Base-by-base conservation (phyloP, 2,113 vertebrate genomes). In the Rhipidura dahli region DNA sequence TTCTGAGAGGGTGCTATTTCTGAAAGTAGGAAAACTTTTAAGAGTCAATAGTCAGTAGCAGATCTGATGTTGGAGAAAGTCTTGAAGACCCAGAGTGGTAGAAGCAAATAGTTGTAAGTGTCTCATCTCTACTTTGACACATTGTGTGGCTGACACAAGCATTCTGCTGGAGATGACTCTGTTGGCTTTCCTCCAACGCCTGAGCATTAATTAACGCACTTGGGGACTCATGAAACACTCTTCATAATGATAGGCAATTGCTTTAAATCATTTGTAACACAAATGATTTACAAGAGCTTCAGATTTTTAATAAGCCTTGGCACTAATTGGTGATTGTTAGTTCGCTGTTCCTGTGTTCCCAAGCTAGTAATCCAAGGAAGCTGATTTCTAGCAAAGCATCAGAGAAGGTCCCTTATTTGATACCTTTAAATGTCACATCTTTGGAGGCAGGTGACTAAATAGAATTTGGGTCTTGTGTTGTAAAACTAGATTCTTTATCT, bases 191-290 rank as follows among this genome's bases (percentile, higher is more conserved):
- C 69, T 94, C 94, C 95, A 95, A 90, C 89, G 83, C 39, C 64
- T 89, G 73, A 92, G 72, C 91, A 71, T 95, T 95, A 95, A 97
- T 95, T 96, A 94, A 89, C 8, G 6, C 72, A 78, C 91, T 93
- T 71, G 60, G 71, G 95, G 68, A 89, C 79, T 94, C 86, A 16
- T 44, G 60, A 86, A 96, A 78, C 60, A 37, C 86, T 96, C 64
- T 81, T 90, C 86, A 49, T 96, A 94, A 95, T 95, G 91, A 96
- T 78, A 81, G 91, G 86, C 93, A 95, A 87, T 97, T 96, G 86
- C 94, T 86, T 94, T 80, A 90, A 90, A 87, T 92, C 54, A 86
- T 89, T 96, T 93, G 69, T 90, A 50, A 35, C 15, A 39, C 70
- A 86, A 96, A 86, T 92, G 63, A 83, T 92, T 92, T 96, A 89